Evolutionary conservation across 2,113 vertebrate genomes (phyloP).

Genomic region (Rostratula benghalensis): DNA sequence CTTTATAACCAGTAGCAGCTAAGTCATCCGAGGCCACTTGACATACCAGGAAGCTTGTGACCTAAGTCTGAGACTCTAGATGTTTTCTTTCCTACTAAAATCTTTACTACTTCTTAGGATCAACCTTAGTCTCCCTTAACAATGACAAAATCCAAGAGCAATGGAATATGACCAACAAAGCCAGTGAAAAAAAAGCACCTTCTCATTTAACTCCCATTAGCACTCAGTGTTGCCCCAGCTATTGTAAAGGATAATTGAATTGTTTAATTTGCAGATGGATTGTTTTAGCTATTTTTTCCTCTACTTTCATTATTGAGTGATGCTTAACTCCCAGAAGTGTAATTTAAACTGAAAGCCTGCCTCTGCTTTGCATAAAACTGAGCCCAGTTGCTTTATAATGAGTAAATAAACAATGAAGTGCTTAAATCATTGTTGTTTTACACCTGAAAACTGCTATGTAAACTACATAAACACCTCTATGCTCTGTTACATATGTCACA

Average conservation of each 20-base stretch:
- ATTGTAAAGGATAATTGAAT: constrained; percentile 55
- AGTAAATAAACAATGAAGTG: constrained; percentile 59
- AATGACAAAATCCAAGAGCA: background rate
- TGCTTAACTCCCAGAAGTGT: constrained; percentile 45
- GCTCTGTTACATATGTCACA: constrained; percentile 57
- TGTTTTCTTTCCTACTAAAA: background rate
- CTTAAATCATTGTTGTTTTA: constrained; percentile 65
- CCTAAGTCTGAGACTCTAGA: background rate
- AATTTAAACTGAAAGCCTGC: constrained; percentile 61
- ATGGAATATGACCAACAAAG: background rate
- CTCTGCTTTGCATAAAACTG: constrained; percentile 32
- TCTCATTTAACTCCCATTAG: constrained; percentile 39
- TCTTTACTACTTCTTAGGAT: background rate
- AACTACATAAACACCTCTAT: constrained; percentile 54
- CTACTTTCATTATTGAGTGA: constrained; percentile 49
- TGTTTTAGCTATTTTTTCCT: constrained; percentile 31
- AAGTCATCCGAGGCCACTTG: background rate
- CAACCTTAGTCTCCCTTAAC: background rate
- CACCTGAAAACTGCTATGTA: constrained; percentile 59
- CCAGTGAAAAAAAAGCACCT: background rate
- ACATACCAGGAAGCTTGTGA: background rate
- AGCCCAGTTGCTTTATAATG: constrained; percentile 39
- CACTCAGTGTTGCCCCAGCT: constrained; percentile 20
- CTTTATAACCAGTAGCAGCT: background rate
- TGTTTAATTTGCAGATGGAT: constrained; percentile 53